Evolutionary conservation across 2,888 invertebrate genomes (phyloP).

Genomic region (Oscheius onirici): DNA sequence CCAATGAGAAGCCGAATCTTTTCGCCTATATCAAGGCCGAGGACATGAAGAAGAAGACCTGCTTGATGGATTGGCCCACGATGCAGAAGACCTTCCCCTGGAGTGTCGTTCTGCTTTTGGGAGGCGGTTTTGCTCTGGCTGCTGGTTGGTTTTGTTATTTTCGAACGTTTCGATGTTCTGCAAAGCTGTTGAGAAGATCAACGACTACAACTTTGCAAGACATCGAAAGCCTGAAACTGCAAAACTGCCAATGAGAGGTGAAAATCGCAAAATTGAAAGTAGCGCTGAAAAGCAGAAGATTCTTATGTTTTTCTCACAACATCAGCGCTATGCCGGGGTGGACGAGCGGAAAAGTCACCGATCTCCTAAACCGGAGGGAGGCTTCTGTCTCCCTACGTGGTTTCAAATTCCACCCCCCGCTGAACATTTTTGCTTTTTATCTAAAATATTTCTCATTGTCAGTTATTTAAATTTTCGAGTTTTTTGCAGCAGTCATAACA

Average conservation of each 20-base stretch:
- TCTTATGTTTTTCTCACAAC: no score
- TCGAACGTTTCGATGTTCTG: no score
- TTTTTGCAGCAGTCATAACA: no score
- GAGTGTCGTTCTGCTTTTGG: constrained; percentile 66
- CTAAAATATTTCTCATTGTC: background rate
- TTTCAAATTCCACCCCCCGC: background rate
- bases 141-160: constrained; percentile 47
- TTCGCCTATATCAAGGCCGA: constrained; percentile 48
- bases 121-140: constrained; percentile 70
- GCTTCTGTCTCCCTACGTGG: background rate
- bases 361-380: background rate
- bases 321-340: no score
- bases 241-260: no score
- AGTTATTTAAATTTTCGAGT: no score
- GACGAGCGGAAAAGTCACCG: background rate
- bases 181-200: no score
- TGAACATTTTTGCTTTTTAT: background rate
- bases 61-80: constrained; percentile 72
- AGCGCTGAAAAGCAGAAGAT: no score
- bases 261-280: no score
- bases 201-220: no score
- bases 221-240: no score
- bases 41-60: constrained; percentile 72
- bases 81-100: constrained; percentile 67
- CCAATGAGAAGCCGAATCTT: constrained; percentile 78